These are phyloP conservation scores for Platysteira castanea DNA, from an alignment of 2,113 vertebrate species.

Conservation along the genomic window DNA sequence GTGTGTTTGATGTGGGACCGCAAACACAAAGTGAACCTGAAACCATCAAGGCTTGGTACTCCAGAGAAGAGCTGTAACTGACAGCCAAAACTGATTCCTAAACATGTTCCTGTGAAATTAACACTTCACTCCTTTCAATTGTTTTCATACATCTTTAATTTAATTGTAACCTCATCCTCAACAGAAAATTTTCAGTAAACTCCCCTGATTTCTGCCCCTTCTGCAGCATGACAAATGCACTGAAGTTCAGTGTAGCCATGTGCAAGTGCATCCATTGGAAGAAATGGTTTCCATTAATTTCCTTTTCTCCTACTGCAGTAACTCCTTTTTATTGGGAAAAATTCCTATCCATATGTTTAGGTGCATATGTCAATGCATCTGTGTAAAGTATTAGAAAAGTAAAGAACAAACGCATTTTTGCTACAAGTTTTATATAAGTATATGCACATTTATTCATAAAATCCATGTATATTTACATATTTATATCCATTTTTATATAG, in stretches of 20 bases:
- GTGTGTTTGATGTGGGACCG: not conserved
- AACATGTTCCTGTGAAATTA: not conserved
- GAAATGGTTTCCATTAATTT: not conserved
- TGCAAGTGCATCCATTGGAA: not conserved
- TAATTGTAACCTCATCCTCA: not conserved
- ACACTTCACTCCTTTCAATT: not conserved
- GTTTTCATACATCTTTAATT: not conserved
- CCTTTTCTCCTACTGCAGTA: not conserved
- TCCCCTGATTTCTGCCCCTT: not conserved
- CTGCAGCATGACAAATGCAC: not conserved
- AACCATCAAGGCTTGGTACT: not conserved
- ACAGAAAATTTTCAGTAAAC: not conserved
- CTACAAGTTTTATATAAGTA: not conserved
- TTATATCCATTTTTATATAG: not conserved
- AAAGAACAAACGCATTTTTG: not conserved
- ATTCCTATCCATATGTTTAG: rapidly evolving
- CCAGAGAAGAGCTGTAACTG: not conserved
- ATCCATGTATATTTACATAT: rapidly evolving
- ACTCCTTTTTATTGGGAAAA: not conserved
- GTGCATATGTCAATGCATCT: not conserved
- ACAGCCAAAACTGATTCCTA: not conserved
- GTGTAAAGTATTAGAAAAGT: not conserved
- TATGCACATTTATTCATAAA: not conserved
- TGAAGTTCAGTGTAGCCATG: not conserved
- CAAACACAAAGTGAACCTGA: not conserved